Percentiles rank a stretch among this genome's conserved stretches.
These are phyloP conservation scores for Carcharodon carcharias DNA, from an alignment of 2,797 vertebrate genomes.

Conservation along the genomic window DNA sequence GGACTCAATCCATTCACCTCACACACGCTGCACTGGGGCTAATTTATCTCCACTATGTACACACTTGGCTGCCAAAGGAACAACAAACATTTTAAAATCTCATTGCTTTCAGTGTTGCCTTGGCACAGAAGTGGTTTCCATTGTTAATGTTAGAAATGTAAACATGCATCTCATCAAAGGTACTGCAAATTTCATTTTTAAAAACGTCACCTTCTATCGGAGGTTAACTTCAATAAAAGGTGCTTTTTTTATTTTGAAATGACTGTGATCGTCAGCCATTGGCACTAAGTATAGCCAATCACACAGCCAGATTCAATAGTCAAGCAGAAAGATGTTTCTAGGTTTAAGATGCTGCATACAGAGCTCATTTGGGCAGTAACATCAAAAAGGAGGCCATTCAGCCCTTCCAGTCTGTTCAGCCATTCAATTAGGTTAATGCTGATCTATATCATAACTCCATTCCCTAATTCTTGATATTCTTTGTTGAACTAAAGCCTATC, in stretches of 20 bases:
- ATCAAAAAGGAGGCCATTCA: not conserved
- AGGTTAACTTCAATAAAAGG: not conserved
- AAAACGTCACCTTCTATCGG: not conserved
- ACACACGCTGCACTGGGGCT: not conserved
- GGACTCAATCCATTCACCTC: slow-evolving; percentile 5
- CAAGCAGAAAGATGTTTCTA: not conserved
- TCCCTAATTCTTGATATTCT: not conserved
- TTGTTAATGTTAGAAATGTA: not conserved
- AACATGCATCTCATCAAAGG: not conserved
- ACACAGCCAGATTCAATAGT: not conserved
- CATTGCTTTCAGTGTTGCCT: not conserved
- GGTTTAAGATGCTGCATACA: not conserved
- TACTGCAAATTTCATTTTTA: not conserved
- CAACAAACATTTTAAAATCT: not conserved
- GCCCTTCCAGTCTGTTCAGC: not conserved
- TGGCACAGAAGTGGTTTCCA: not conserved
- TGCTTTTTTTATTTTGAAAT: not conserved
- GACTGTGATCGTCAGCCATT: not conserved
- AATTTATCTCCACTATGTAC: not conserved
- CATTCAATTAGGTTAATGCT: not conserved
- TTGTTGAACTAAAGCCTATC: not conserved
- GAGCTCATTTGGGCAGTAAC: not conserved
- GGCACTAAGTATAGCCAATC: not conserved
- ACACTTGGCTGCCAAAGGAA: not conserved
- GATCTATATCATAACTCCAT: not conserved